Conservation (phyloP, 2,888 invertebrate species). For the Argyresthia albistria region DNA sequence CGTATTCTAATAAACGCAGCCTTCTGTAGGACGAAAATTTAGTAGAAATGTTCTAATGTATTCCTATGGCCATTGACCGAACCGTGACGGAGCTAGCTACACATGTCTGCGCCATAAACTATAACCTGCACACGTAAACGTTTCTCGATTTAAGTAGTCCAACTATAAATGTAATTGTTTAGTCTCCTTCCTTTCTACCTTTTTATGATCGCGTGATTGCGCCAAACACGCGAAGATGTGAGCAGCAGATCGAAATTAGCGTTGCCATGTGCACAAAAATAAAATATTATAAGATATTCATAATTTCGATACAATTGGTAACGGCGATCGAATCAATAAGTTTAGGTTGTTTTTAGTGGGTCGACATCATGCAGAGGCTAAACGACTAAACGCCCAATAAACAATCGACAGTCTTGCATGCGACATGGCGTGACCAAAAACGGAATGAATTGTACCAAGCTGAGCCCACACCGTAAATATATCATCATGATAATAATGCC, state of each 20-base stretch:
- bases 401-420: slow-evolving; percentile 61
- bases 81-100: slow-evolving; percentile 24
- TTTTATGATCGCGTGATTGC: slow-evolving; percentile 13
- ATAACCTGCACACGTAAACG: slow-evolving; percentile 6
- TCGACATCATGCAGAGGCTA: slow-evolving; percentile 42
- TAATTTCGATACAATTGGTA: slow-evolving; percentile 31
- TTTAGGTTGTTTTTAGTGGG: slow-evolving; percentile 28
- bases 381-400: slow-evolving; percentile 50
- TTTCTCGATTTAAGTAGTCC: not conserved
- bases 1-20: slow-evolving; percentile 70
- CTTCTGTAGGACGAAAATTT: slow-evolving; percentile 73
- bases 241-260: slow-evolving; percentile 17
- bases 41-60: slow-evolving; percentile 71
- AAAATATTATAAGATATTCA: slow-evolving; percentile 37
- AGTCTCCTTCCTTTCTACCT: not conserved
- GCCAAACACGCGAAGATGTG: slow-evolving; percentile 11
- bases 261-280: slow-evolving; percentile 36
- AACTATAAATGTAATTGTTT: not conserved
- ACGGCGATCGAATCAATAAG: slow-evolving; percentile 29
- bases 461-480: slow-evolving; percentile 43
- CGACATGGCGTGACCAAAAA: slow-evolving; percentile 70
- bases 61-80: slow-evolving; percentile 65
- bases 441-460: slow-evolving; percentile 54
- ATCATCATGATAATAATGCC: slow-evolving; percentile 53
- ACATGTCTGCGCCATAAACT: too few relatives aligned